phyloP scores from a whole-genome alignment of 2,888 invertebrate species.

The Melanostoma scalare region DNA sequence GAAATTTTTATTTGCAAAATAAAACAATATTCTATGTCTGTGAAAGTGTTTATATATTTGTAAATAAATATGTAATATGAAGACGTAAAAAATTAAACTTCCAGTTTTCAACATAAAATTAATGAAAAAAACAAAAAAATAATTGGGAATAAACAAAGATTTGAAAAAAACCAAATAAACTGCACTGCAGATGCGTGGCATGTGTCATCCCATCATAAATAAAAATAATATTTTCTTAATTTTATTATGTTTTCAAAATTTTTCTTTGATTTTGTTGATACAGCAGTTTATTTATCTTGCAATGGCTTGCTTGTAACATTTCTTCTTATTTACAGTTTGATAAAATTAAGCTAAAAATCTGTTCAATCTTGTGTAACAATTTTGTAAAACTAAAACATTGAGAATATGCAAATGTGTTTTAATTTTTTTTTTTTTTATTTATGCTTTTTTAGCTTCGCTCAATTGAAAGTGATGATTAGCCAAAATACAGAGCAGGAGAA shows the following conservation, averaged over 20 bases:
- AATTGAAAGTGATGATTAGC: not conserved
- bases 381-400: not conserved
- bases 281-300: not conserved
- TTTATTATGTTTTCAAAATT: not conserved
- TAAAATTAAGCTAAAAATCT: slow-evolving; percentile 18
- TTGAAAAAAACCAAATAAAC: slow-evolving; percentile 27
- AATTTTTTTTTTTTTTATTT: not conserved
- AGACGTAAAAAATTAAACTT: slow-evolving; percentile 59
- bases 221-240: not conserved
- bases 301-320: slow-evolving; percentile 1
- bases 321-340: slow-evolving; percentile 20
- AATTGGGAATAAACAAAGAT: slow-evolving; percentile 26
- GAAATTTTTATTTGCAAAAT: not conserved
- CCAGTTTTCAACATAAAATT: slow-evolving; percentile 42
- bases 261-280: too few species aligned
- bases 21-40: slow-evolving; percentile 42
- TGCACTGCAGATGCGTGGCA: too few species aligned
- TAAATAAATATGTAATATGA: slow-evolving; percentile 71
- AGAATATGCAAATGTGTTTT: not conserved
- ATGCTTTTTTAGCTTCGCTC: slow-evolving; percentile 1
- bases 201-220: too few species aligned
- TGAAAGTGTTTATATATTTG: slow-evolving; percentile 61
- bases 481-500: not conserved
- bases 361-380: slow-evolving; percentile 10
- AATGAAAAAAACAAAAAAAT: slow-evolving; percentile 25